phyloP scores from a whole-genome alignment of 37 sponge, comb jelly and placozoan genomes.

The Chondrilla cf. caribensis region DNA sequence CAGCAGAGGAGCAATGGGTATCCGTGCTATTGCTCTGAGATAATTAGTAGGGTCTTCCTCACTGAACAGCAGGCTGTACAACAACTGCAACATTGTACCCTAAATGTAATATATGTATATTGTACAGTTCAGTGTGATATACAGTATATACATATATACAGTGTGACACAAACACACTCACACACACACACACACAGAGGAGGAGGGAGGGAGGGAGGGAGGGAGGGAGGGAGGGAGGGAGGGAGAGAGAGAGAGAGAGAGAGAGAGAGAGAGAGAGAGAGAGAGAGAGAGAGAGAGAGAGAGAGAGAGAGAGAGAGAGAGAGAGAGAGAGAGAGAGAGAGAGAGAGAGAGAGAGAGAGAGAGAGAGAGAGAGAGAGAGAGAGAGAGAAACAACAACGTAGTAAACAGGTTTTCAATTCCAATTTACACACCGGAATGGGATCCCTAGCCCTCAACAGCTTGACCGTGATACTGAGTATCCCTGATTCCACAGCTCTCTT shows the following conservation, averaged over 20 bases:
- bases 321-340: conserved; percentile 25
- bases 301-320: conserved; percentile 26
- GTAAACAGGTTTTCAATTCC: background rate
- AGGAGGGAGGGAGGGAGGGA: too few relatives aligned
- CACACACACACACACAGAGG: background rate
- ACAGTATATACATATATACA: too few relatives aligned
- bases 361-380: background rate
- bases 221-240: background rate
- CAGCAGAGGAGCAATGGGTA: conserved; percentile 73
- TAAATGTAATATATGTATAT: conserved; percentile 15
- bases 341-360: conserved; percentile 12
- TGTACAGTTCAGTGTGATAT: background rate
- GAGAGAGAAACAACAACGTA: background rate
- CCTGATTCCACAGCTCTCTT: conserved; percentile 75
- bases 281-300: conserved; percentile 28
- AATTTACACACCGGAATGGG: conserved; percentile 76
- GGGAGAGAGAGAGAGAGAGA: background rate
- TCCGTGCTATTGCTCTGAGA: conserved; percentile 59
- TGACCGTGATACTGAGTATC: conserved; percentile 66
- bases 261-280: conserved; percentile 2
- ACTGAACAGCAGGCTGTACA: conserved; percentile 60
- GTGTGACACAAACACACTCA: too few relatives aligned
- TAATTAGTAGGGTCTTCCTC: conserved; percentile 65
- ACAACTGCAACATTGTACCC: conserved; percentile 70
- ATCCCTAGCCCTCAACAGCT: conserved; percentile 66